Conservation (phyloP, 2,113 vertebrate genomes). For the Syngnathoides biaculeatus region DNA sequence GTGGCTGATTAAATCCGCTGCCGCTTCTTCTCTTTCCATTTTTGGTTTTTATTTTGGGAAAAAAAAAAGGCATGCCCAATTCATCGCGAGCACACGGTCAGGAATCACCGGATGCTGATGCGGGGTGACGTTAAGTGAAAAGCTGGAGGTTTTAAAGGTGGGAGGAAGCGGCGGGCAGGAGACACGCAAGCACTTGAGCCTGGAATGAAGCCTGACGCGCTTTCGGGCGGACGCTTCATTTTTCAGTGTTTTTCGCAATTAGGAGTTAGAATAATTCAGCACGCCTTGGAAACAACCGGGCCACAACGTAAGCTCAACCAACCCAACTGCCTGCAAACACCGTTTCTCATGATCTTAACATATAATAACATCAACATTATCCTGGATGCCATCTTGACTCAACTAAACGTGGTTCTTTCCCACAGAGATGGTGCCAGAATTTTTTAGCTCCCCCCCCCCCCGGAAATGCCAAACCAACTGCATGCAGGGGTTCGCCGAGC, state of each 20-base stretch:
- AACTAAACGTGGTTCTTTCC: no score
- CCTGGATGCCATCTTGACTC: no score
- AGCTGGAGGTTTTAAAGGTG: constrained; percentile 20
- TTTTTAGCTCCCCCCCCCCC: no score
- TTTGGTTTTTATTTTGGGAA: background rate
- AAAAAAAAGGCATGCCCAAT: background rate
- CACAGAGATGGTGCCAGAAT: no score
- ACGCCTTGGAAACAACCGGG: background rate
- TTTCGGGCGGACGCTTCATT: background rate
- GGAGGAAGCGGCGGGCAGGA: constrained; percentile 8
- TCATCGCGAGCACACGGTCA: constrained; percentile 1
- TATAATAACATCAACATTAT: no score
- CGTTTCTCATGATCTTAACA: no score
- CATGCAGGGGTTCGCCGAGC: no score
- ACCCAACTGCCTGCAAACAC: no score
- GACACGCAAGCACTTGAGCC: constrained; percentile 36
- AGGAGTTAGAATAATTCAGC: background rate
- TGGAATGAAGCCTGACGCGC: constrained; percentile 29
- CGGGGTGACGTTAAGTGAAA: constrained; percentile 43
- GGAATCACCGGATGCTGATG: constrained; percentile 21
- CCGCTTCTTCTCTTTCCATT: background rate
- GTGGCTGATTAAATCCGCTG: constrained; percentile 20
- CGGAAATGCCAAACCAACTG: no score
- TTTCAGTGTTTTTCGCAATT: background rate
- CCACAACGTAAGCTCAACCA: no score